Evolutionary conservation across 2,113 vertebrate genomes (phyloP).

Genomic region (Pica pica): DNA sequence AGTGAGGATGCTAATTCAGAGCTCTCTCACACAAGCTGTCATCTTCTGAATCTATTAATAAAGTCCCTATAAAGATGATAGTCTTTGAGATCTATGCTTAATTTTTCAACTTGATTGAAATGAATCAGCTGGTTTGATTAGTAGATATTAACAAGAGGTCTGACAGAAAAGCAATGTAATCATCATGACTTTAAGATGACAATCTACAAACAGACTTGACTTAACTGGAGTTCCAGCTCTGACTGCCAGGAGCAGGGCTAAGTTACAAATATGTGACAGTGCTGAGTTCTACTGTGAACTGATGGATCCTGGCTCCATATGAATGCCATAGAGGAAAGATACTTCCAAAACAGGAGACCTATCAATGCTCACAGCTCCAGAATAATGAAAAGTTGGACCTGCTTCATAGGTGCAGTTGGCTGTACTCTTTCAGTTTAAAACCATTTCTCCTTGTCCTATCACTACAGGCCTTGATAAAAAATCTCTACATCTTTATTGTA

Average conservation of each 20-base stretch:
- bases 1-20: not conserved
- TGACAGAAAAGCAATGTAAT: not conserved
- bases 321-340: not conserved
- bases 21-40: not conserved
- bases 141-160: not conserved
- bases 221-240: not conserved
- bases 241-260: not conserved
- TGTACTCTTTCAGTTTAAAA: not conserved
- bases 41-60: not conserved
- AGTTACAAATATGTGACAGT: fast-evolving
- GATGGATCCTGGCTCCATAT: not conserved
- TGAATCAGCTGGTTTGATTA: slow-evolving; percentile 7
- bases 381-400: not conserved
- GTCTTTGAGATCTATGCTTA: not conserved
- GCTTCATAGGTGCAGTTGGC: not conserved
- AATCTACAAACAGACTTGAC: not conserved
- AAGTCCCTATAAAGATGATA: not conserved
- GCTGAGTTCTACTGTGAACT: not conserved
- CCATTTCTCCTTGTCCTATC: not conserved
- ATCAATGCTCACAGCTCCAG: not conserved
- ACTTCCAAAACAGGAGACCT: not conserved
- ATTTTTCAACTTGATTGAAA: not conserved
- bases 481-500: not conserved
- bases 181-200: not conserved
- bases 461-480: not conserved